A percentile compares a stretch with the other conserved stretches of the same genome.
phyloP scores from a whole-genome alignment of 2,113 vertebrate genomes.

The Lates calcarifer region DNA sequence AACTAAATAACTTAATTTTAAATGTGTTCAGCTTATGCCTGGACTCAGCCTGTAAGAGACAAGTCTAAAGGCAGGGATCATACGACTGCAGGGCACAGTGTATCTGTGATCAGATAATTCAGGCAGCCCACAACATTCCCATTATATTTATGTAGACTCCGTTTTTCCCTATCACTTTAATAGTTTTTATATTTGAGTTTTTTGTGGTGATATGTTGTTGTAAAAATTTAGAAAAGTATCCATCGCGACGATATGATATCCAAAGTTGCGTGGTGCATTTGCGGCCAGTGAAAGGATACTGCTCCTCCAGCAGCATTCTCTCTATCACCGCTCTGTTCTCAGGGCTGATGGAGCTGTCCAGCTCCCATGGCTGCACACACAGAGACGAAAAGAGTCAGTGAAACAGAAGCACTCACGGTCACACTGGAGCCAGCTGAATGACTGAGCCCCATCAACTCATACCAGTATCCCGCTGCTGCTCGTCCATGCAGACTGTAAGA shows the following conservation, averaged over 20 bases:
- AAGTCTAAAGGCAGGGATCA: too few species aligned
- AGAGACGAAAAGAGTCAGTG: slow-evolving; percentile 19
- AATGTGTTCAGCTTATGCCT: too few species aligned
- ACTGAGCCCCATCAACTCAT: slow-evolving; percentile 21
- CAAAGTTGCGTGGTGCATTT: neutral
- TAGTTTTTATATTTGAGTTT: too few species aligned
- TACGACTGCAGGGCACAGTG: too few species aligned
- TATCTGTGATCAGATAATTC: too few species aligned
- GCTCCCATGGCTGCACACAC: slow-evolving; percentile 90
- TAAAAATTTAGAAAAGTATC: too few species aligned
- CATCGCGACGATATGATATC: neutral
- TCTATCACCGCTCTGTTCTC: slow-evolving; percentile 95
- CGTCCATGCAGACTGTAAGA: slow-evolving; percentile 91
- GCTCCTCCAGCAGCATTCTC: slow-evolving; percentile 97
- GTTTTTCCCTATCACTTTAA: too few species aligned
- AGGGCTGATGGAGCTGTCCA: slow-evolving; percentile 94
- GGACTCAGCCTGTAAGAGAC: too few species aligned
- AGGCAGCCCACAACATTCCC: too few species aligned
- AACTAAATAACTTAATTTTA: too few species aligned
- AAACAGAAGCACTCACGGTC: neutral
- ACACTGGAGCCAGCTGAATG: neutral
- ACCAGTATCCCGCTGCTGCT: slow-evolving; percentile 88
- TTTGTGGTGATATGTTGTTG: too few species aligned
- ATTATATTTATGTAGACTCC: too few species aligned
- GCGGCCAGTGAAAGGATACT: slow-evolving; percentile 89